Evolutionary conservation across 2,888 invertebrate genomes (phyloP), one percentile per base, ranked within the genome.

Genomic region (Drosophila limbata): DNA sequence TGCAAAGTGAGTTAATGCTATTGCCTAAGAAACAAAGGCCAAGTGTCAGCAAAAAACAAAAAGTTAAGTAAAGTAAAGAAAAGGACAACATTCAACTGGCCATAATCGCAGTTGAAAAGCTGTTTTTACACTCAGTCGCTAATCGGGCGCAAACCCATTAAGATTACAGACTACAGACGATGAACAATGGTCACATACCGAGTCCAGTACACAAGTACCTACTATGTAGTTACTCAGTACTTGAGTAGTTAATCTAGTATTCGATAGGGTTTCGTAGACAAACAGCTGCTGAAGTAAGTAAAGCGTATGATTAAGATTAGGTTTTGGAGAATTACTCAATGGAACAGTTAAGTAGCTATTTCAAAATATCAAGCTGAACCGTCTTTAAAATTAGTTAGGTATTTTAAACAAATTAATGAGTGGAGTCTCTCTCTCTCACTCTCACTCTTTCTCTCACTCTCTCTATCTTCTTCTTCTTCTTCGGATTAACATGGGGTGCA

Each of bases 71-170:
- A 31, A 31, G 10, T 10, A 15, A 5, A 31, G n/a, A 9, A 53
- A 44, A 61, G 72, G 56, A 61, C 59, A 59, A 52, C 28, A 45
- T 21, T 33, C 19, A 19, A 53, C 28, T 25, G 21, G 21, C 21
- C 19, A 55, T 21, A 44, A 31, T 37, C 15, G 17, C 28, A 33
- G 40, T 19, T 44, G 13, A 47, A 48, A 56, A 50, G 37, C 35
- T 53, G 39, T 64, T 59, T 37, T 9, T 21, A 31, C 21, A 57
- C 10, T 21, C 39, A 33, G 37, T 55, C n/a, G 40, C 73, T 87
- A 84, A 82, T 82, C 88, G 79, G 66, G 15, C 66, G 57, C 69
- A 73, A 70, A 87, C 88, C 53, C 67, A 52, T 67, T 62, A 51
- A 78, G 82, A 82, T 87, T 87, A 76, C 65, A 69, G 56, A 47